Percentiles rank a stretch among this genome's conserved stretches.
phyloP scores from a whole-genome alignment of 2,797 vertebrate genomes.

The Pyrrhura leucotis region DNA sequence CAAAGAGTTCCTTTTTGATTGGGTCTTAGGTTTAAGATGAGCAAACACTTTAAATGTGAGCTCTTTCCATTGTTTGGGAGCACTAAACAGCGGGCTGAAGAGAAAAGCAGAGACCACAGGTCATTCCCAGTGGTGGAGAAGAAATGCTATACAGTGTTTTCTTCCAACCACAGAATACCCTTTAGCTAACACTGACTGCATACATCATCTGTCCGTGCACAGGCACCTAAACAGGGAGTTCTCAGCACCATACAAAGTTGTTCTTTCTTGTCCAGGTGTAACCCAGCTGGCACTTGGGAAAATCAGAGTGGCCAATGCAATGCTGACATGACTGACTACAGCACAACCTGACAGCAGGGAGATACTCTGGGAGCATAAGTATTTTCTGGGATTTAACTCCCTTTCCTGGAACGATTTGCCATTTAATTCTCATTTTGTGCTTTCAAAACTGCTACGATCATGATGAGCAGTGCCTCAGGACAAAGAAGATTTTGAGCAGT shows the following conservation, averaged over 20 bases:
- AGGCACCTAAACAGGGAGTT: background rate
- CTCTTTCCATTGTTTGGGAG: conserved; percentile 31
- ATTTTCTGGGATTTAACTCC: background rate
- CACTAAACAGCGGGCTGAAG: conserved; percentile 26
- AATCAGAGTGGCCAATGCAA: background rate
- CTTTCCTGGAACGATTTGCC: background rate
- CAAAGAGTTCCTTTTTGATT: conserved; percentile 30
- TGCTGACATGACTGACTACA: background rate
- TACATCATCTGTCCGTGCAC: background rate
- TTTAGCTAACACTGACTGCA: background rate
- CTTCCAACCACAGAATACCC: background rate
- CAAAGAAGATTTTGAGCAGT: background rate
- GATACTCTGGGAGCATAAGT: background rate
- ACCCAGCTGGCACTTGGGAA: background rate
- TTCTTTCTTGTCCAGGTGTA: background rate
- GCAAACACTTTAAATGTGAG: conserved; percentile 15
- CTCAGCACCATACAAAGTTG: background rate
- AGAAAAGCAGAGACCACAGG: conserved; percentile 19
- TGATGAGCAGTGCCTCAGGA: background rate
- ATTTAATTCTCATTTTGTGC: background rate
- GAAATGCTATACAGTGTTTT: background rate
- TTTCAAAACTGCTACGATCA: background rate
- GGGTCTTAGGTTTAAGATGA: conserved; percentile 41
- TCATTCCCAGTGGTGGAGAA: background rate
- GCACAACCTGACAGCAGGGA: background rate